Evolutionary conservation across 2,113 vertebrate species (phyloP).

Genomic region (Engraulis encrasicolus): DNA sequence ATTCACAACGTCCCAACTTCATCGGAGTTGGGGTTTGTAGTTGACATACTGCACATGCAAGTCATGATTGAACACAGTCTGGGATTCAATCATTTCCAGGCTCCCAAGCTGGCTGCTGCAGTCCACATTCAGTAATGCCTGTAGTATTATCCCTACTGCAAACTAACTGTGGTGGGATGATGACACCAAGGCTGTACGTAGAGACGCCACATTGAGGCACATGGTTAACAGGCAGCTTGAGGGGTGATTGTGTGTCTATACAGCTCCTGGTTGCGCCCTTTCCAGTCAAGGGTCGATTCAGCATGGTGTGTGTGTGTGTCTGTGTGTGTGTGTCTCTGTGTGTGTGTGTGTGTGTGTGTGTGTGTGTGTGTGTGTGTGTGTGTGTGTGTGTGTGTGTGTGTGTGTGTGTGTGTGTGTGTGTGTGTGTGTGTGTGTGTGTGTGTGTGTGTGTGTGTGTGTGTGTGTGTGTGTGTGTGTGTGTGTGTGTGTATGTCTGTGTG

Average conservation of each 20-base stretch:
- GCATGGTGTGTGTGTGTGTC: background rate
- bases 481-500: background rate
- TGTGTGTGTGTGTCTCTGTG: background rate
- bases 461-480: too few species aligned
- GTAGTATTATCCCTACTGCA: too few species aligned
- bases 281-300: conserved; percentile 9
- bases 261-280: background rate
- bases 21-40: too few species aligned
- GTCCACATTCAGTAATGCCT: too few species aligned
- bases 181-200: too few species aligned
- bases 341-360: background rate
- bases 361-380: background rate
- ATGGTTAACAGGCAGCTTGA: background rate
- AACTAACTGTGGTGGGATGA: too few species aligned
- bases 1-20: too few species aligned
- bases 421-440: too few species aligned
- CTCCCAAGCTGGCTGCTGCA: too few species aligned
- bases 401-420: background rate
- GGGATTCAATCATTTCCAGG: too few species aligned
- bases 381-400: background rate
- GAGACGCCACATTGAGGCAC: background rate
- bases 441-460: background rate
- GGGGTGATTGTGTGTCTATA: background rate
- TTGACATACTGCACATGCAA: too few species aligned
- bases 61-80: too few species aligned